Base-by-base conservation (phyloP, 1,140 invertebrate species). In the Lethrus apterus region DNA sequence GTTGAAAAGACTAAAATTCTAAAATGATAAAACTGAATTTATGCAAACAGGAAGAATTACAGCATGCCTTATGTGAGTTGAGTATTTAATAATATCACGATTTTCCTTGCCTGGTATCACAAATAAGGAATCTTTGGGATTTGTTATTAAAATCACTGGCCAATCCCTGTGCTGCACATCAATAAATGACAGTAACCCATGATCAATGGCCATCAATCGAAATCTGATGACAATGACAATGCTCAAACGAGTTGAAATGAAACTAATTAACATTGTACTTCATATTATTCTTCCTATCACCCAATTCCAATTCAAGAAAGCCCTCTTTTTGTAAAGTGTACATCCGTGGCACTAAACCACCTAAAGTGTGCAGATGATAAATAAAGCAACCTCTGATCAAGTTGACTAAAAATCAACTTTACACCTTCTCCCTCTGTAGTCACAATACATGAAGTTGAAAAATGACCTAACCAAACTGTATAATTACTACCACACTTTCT, bases 281-380 rank as follows among this genome's bases (percentile, higher is more conserved):
- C 70, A 91, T 75, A 62, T 85, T 89, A 61, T 92, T 85, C 70
- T 91, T 95, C 91, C 91, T 95, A 71, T 96, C 93, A 17, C 81
- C 89, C 26, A 95, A 70, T 71, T 96, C 93, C 32, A 95, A 68
- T 70, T 95, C 92, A 43, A 93, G 69, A 62, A 80, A 86, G n/a
- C 91, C 90, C 50, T 72, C 74, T 48, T 83, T 78, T 62, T 92
- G 89, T 52, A 86, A 70, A 1, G 88, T 86, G 59, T 93, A 93
- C 91, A 96, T 94, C 50, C 83, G 73, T 9, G 81, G 80, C 2
- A 90, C 79, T 2, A 84, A 54, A 4, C 85, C 87, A 44, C 77
- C 82, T 51, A 93, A 71, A 5, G 80, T 86, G 66, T 96, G 93
- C 50, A 93, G 79, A 71, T 96, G 93, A 5, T n/a, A 96, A 65